phyloP scores from a whole-genome alignment of 1,140 invertebrate species.

The Pseudomyrmex gracilis region DNA sequence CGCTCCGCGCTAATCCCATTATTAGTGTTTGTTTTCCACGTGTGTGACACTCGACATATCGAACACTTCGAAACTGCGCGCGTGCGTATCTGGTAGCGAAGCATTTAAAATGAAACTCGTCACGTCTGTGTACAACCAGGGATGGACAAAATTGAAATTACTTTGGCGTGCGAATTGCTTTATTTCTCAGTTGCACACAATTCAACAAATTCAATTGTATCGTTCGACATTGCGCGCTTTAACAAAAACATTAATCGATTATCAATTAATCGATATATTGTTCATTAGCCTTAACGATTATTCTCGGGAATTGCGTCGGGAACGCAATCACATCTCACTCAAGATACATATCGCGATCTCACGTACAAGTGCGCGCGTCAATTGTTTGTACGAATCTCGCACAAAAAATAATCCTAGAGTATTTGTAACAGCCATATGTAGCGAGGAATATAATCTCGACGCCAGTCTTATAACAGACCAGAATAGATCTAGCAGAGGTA shows the following conservation, averaged over 20 bases:
- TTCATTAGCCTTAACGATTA: slow-evolving; percentile 14
- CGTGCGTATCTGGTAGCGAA: neutral
- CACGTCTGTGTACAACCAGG: neutral
- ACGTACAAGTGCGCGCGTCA: neutral
- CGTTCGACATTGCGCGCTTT: neutral
- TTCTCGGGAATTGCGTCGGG: neutral
- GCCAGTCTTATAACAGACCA: slow-evolving; percentile 13
- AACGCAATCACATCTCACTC: slow-evolving; percentile 10
- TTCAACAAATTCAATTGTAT: slow-evolving; percentile 18
- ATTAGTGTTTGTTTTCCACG: slow-evolving; percentile 76
- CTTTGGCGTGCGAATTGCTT: neutral
- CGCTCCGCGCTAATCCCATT: slow-evolving; percentile 80
- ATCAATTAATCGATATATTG: slow-evolving; percentile 34
- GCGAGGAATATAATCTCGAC: slow-evolving; percentile 25
- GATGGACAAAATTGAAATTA: neutral
- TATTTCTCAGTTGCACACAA: slow-evolving; percentile 9
- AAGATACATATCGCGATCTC: neutral
- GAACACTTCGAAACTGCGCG: slow-evolving; percentile 29
- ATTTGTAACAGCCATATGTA: slow-evolving; percentile 31
- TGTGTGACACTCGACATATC: slow-evolving; percentile 42
- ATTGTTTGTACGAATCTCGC: no score
- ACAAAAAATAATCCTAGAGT: neutral
- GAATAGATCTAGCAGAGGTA: neutral
- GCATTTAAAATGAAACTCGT: slow-evolving; percentile 4
- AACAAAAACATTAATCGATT: slow-evolving; percentile 12